Conservation (phyloP, 35 echinoderm and acorn worm genomes). For the Heliocidaris tuberculata region DNA sequence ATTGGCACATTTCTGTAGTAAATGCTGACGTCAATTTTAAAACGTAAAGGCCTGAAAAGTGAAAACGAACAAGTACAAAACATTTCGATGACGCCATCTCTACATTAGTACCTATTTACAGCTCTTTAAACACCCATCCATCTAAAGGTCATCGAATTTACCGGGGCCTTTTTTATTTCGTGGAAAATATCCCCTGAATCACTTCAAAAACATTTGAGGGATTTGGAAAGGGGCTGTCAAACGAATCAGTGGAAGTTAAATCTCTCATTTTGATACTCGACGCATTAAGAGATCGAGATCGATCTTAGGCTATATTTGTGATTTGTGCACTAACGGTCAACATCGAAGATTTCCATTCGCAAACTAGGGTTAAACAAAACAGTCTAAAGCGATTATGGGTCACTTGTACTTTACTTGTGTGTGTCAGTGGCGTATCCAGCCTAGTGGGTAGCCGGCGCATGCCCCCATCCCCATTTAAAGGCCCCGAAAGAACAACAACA, state of each 20-base stretch:
- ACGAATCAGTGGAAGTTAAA: background rate
- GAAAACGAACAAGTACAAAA: background rate
- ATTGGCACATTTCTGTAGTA: background rate
- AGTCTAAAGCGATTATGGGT: background rate
- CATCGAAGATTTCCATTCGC: background rate
- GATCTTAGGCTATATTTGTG: background rate
- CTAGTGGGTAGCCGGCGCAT: background rate
- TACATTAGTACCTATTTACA: background rate
- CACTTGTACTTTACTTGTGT: background rate
- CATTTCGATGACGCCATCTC: background rate
- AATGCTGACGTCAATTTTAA: background rate
- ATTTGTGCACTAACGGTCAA: background rate
- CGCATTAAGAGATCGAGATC: background rate
- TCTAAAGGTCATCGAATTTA: background rate
- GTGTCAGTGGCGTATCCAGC: background rate
- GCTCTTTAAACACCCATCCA: background rate
- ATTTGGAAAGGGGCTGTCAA: background rate
- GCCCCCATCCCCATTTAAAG: too few species aligned
- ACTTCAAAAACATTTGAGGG: background rate
- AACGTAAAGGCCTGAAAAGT: background rate
- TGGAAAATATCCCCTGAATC: background rate
- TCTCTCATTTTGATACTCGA: background rate
- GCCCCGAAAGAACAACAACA: too few species aligned
- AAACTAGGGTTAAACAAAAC: background rate
- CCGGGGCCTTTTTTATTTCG: background rate